phyloP scores from a whole-genome alignment of 2,797 vertebrate genomes.

The Argentina silus region DNA sequence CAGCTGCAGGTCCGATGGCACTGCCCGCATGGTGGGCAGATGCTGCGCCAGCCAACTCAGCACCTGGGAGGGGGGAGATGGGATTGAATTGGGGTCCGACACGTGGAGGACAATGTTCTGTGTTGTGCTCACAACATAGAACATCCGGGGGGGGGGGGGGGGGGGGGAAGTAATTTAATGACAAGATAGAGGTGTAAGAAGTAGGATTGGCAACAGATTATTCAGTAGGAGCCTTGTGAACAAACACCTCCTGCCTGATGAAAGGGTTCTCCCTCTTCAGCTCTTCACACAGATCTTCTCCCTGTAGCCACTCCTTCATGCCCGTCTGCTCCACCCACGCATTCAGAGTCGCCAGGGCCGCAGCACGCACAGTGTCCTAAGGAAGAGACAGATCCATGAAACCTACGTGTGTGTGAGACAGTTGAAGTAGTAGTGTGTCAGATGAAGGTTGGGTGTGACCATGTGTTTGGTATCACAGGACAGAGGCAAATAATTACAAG shows the following conservation, averaged over 20 bases:
- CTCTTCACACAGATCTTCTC: constrained; percentile 94
- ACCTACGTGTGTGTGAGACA: no score
- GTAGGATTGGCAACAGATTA: no score
- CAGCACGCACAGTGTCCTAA: constrained; percentile 86
- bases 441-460: not conserved
- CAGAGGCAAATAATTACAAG: constrained; percentile 8
- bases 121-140: no score
- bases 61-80: constrained; percentile 66
- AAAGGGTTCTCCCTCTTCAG: constrained; percentile 97
- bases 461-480: no score
- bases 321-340: constrained; percentile 96
- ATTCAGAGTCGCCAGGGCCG: constrained; percentile 90
- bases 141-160: no score
- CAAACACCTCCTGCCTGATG: constrained; percentile 89
- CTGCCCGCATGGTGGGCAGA: constrained; percentile 79
- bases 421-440: no score
- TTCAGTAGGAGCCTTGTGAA: no score
- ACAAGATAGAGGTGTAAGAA: no score
- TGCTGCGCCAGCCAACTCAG: constrained; percentile 88
- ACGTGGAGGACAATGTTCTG: no score
- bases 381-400: no score
- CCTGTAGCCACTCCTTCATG: constrained; percentile 99
- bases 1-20: constrained; percentile 81
- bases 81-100: no score
- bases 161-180: no score